These are phyloP conservation scores for Taurulus bubalis DNA, from an alignment of 2,113 vertebrate genomes.

Conservation along the genomic window DNA sequence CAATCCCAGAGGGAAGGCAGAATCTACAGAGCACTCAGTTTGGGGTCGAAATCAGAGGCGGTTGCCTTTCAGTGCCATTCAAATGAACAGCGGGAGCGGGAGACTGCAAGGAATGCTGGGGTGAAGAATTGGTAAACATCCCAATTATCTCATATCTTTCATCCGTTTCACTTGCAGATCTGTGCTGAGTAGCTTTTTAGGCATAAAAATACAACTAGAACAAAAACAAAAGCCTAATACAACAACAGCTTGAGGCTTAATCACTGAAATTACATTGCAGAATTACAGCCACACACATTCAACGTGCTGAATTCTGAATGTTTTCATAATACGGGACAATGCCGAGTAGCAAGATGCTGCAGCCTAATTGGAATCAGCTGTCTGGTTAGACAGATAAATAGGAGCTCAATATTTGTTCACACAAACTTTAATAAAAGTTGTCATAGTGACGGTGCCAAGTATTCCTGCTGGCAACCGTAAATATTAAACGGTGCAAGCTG, in stretches of 20 bases:
- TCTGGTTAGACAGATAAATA: slow-evolving; percentile 52
- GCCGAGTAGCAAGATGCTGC: slow-evolving; percentile 10
- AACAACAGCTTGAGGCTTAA: slow-evolving; percentile 58
- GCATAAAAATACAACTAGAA: slow-evolving; percentile 25
- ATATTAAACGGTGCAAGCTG: slow-evolving; percentile 29
- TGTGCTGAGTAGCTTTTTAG: slow-evolving; percentile 25
- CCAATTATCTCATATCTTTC: slow-evolving; percentile 66
- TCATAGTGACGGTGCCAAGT: slow-evolving; percentile 31
- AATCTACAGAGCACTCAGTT: slow-evolving; percentile 69
- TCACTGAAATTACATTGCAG: slow-evolving; percentile 46
- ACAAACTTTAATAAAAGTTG: slow-evolving; percentile 50
- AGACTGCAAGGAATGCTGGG: slow-evolving; percentile 46
- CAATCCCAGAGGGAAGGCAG: slow-evolving; percentile 67
- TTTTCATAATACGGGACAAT: slow-evolving; percentile 37
- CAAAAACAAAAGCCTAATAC: slow-evolving; percentile 13
- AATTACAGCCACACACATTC: slow-evolving; percentile 40
- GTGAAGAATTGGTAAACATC: slow-evolving; percentile 69
- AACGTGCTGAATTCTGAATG: slow-evolving; percentile 33
- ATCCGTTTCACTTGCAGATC: slow-evolving; percentile 49
- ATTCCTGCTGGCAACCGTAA: slow-evolving; percentile 30
- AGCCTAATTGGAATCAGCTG: slow-evolving; percentile 53
- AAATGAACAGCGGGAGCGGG: slow-evolving; percentile 60
- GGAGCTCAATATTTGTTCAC: slow-evolving; percentile 39
- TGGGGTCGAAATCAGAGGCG: slow-evolving; percentile 67
- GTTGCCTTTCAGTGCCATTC: slow-evolving; percentile 66